Evolutionary conservation across 2,888 invertebrate genomes (phyloP).

Genomic region (Yponomeuta malinellus): DNA sequence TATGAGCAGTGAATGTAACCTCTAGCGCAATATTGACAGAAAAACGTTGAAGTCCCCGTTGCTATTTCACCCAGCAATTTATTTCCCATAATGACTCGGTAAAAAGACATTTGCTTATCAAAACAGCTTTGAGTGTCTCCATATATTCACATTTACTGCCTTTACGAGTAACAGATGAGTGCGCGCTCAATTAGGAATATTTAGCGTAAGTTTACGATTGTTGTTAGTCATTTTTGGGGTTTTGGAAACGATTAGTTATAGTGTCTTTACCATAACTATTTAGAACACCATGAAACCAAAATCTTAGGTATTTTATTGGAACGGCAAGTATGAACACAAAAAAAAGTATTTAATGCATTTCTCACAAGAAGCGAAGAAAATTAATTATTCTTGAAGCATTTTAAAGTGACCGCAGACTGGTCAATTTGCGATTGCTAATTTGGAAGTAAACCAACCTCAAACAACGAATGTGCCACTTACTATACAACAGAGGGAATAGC

Average conservation of each 20-base stretch:
- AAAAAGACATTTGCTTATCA: conserved; percentile 23
- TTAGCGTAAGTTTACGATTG: conserved; percentile 11
- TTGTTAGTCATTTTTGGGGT: neutral
- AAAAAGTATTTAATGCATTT: neutral
- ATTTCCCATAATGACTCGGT: conserved; percentile 22
- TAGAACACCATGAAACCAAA: neutral
- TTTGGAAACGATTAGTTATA: neutral
- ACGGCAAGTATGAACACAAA: neutral
- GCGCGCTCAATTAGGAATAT: conserved; percentile 11
- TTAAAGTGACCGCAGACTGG: neutral
- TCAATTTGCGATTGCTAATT: neutral
- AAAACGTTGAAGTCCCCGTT: conserved; percentile 18
- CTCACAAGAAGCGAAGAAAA: neutral
- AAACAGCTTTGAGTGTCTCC: conserved; percentile 21
- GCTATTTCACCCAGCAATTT: conserved; percentile 20
- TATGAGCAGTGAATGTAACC: neutral
- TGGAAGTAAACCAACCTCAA: neutral
- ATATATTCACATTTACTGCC: conserved; percentile 21
- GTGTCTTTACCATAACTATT: neutral
- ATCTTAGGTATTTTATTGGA: neutral
- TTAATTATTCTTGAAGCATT: neutral
- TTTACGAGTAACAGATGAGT: conserved; percentile 19
- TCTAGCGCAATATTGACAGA: conserved; percentile 11
- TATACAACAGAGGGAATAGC: neutral
- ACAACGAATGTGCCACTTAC: conserved; percentile 8